Percentiles rank a stretch among this genome's conserved stretches.
These are phyloP conservation scores for Neolamprologus brichardi DNA, from an alignment of 2,113 vertebrate genomes.

Conservation along the genomic window DNA sequence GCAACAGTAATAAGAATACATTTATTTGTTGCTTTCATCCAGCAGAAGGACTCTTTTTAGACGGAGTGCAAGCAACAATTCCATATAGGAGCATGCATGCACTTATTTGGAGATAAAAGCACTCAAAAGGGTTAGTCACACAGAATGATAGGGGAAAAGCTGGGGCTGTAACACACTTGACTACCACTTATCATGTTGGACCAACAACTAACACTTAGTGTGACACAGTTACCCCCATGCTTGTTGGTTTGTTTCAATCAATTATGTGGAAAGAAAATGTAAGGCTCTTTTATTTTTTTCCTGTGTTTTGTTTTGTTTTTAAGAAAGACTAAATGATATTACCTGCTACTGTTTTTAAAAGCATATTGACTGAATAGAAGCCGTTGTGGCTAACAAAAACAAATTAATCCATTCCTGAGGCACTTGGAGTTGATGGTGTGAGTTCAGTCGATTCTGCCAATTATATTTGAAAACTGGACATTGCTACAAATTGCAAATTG, in stretches of 20 bases:
- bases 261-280: not conserved
- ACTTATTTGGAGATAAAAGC: not conserved
- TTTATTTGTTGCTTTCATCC: not conserved
- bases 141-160: not conserved
- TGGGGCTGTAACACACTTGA: not conserved
- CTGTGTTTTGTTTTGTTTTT: not conserved
- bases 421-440: not conserved
- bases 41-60: not conserved
- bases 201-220: not conserved
- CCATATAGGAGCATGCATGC: not conserved
- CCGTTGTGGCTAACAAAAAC: not conserved
- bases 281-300: not conserved
- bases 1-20: not conserved
- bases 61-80: not conserved
- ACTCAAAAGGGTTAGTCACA: not conserved
- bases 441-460: not conserved
- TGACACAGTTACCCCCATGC: not conserved
- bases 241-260: not conserved
- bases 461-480: conserved; percentile 1
- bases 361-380: not conserved
- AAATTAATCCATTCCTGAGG: not conserved
- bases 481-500: not conserved
- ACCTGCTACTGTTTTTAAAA: not conserved
- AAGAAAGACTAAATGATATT: not conserved
- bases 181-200: not conserved